A percentile compares a stretch with the other conserved stretches of the same genome.
phyloP scores from a whole-genome alignment of 2,797 vertebrate genomes.

The Sebastolobus altivelis region DNA sequence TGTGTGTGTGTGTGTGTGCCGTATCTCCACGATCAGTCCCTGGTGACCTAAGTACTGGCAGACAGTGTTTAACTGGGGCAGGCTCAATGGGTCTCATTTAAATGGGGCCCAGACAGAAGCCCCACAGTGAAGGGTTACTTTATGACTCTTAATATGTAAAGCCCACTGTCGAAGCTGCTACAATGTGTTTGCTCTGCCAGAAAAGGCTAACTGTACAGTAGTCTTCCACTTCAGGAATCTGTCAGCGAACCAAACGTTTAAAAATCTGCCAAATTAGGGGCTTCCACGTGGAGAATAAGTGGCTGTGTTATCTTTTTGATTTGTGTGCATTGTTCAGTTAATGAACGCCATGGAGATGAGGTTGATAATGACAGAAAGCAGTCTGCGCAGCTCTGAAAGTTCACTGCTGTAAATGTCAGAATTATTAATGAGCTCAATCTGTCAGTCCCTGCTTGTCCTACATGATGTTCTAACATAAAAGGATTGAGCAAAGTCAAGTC shows the following conservation, averaged over 20 bases:
- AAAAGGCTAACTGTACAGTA: constrained; percentile 35
- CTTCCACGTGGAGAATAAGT: constrained; percentile 33
- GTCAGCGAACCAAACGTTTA: constrained; percentile 43
- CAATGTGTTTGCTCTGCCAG: constrained; percentile 56
- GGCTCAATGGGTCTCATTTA: constrained; percentile 84
- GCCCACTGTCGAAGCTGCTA: constrained; percentile 59
- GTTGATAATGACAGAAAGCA: constrained; percentile 64
- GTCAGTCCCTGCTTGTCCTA: constrained; percentile 45
- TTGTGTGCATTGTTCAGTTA: constrained; percentile 54
- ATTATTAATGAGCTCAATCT: constrained; percentile 55
- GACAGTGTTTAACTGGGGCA: constrained; percentile 84
- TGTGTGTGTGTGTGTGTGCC: constrained; percentile 64
- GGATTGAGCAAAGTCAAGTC: constrained; percentile 40
- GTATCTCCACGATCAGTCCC: constrained; percentile 82
- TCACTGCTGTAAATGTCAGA: constrained; percentile 75
- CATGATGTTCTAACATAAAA: constrained; percentile 53
- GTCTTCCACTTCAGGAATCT: constrained; percentile 43
- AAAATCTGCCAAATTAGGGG: constrained; percentile 49
- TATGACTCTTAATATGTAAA: constrained; percentile 76
- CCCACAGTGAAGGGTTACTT: constrained; percentile 76
- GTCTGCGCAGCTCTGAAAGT: constrained; percentile 56
- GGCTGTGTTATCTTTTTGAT: constrained; percentile 55
- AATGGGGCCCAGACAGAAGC: constrained; percentile 82
- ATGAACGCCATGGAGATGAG: constrained; percentile 65
- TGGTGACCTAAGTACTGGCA: constrained; percentile 77